These are phyloP conservation scores for Leptogaster cylindrica DNA, from an alignment of 2,888 invertebrate species.

Conservation along the genomic window DNA sequence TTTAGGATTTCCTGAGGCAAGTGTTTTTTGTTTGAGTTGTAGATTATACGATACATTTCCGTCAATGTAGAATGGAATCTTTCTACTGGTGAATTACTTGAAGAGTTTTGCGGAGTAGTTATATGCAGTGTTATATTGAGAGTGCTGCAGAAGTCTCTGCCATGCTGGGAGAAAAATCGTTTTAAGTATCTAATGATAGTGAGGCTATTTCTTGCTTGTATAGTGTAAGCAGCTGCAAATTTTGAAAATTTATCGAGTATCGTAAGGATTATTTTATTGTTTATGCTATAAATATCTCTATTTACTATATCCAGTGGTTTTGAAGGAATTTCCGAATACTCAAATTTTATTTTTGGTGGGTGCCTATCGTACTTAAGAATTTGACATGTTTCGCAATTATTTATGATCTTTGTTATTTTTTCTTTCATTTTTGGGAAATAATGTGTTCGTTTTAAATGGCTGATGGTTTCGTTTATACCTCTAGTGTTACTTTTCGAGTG, in stretches of 20 bases:
- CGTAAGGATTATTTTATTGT: constrained; percentile 38
- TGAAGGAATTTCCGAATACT: constrained; percentile 36
- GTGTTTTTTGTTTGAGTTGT: constrained; percentile 38
- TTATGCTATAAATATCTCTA: constrained; percentile 37
- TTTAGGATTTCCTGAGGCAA: constrained; percentile 39
- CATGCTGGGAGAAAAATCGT: constrained; percentile 42
- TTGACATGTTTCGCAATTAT: constrained; percentile 39
- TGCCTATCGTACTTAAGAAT: constrained; percentile 41
- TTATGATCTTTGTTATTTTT: constrained; percentile 26
- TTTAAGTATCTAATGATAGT: constrained; percentile 35
- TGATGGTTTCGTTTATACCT: background rate
- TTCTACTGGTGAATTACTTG: constrained; percentile 44
- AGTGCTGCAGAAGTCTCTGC: constrained; percentile 31
- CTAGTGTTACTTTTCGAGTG: too few relatives aligned
- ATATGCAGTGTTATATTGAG: constrained; percentile 34
- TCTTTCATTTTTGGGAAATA: constrained; percentile 32
- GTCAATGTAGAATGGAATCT: constrained; percentile 44
- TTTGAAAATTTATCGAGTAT: constrained; percentile 41
- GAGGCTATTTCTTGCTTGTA: constrained; percentile 43
- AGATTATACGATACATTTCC: constrained; percentile 43
- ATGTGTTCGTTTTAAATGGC: background rate
- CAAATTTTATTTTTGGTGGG: constrained; percentile 25
- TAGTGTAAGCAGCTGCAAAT: constrained; percentile 39
- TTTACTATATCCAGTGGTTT: constrained; percentile 36
- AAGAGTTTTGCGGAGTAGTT: constrained; percentile 42